phyloP scores from a whole-genome alignment of 2,797 vertebrate genomes.

The Jordanella pulchra region DNA sequence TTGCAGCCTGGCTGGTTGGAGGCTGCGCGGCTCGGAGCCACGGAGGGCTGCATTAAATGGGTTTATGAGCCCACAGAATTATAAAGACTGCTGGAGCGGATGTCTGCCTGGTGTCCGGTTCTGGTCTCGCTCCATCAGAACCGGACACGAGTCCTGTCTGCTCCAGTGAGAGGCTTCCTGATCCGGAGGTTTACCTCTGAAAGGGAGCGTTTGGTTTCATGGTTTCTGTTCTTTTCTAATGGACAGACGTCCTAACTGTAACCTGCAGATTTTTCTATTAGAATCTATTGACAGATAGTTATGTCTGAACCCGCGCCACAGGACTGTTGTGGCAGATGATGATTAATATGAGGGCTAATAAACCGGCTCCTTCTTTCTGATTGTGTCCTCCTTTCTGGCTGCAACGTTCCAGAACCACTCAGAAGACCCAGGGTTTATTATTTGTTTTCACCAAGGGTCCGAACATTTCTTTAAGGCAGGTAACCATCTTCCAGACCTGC shows the following conservation, averaged over 20 bases:
- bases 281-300: constrained; percentile 71
- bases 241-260: constrained; percentile 68
- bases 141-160: background rate
- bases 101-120: constrained; percentile 5
- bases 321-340: constrained; percentile 63
- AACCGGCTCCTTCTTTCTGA: constrained; percentile 74
- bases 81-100: constrained; percentile 24
- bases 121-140: constrained; percentile 11
- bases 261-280: constrained; percentile 78
- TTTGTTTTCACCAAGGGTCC: too few species aligned
- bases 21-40: constrained; percentile 9
- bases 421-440: too few species aligned
- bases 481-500: too few species aligned
- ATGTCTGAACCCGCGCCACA: constrained; percentile 66
- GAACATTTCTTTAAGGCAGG: too few species aligned
- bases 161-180: constrained; percentile 37
- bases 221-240: constrained; percentile 73
- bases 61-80: constrained; percentile 1
- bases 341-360: constrained; percentile 77
- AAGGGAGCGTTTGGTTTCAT: constrained; percentile 55
- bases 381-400: constrained; percentile 28
- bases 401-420: too few species aligned
- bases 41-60: constrained; percentile 38
- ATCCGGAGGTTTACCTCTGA: constrained; percentile 28
- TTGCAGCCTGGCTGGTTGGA: constrained; percentile 15